Evolutionary conservation across 2,113 vertebrate genomes (phyloP).

Genomic region (Odocoileus virginianus): DNA sequence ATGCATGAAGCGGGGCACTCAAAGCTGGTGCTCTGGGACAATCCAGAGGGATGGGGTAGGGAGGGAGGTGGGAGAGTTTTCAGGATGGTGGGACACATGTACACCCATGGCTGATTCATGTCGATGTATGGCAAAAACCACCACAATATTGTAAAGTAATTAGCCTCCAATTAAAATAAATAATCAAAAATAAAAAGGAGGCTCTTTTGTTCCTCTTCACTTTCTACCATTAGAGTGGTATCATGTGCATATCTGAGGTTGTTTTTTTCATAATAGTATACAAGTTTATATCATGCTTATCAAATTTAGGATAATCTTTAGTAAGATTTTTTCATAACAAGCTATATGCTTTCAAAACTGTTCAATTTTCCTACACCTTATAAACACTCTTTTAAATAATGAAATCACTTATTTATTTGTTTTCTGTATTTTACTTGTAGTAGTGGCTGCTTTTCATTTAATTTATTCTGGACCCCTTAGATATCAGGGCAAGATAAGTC

Average conservation of each 20-base stretch:
- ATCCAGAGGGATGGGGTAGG: neutral
- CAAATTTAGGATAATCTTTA: neutral
- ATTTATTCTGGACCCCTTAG: neutral
- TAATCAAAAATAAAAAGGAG: neutral
- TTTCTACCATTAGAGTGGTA: neutral
- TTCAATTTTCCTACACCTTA: neutral
- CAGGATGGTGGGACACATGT: neutral
- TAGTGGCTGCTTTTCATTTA: neutral
- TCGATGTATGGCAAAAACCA: neutral
- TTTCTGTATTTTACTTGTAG: neutral
- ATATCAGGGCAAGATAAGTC: neutral
- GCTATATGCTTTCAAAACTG: neutral
- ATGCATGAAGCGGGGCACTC: neutral
- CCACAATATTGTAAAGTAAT: neutral
- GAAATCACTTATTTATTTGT: neutral
- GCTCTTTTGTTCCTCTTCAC: neutral
- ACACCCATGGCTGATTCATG: neutral
- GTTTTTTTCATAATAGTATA: neutral
- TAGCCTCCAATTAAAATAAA: neutral
- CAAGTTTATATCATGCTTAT: neutral
- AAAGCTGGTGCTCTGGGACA: neutral
- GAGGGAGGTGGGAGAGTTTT: neutral
- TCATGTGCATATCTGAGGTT: neutral
- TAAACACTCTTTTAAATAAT: neutral
- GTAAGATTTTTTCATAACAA: neutral